Evolutionary conservation across 2,797 vertebrate genomes (phyloP).

Genomic region (Sebastes alutus): DNA sequence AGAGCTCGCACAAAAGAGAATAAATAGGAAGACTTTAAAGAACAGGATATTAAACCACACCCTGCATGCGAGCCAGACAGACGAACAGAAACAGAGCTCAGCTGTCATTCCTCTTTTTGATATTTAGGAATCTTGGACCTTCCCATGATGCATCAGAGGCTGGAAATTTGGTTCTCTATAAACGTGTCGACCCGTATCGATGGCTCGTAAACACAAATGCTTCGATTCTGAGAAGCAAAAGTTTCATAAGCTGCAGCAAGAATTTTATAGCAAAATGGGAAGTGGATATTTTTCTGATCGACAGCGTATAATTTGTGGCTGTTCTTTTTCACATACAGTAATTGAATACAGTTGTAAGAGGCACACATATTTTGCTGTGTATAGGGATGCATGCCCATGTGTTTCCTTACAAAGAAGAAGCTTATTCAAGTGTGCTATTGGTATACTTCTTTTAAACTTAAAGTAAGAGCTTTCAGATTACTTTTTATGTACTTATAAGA

Average conservation of each 20-base stretch:
- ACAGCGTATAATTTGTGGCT: slow-evolving; percentile 38
- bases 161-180: not conserved
- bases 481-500: too few species aligned
- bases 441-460: too few species aligned
- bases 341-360: slow-evolving; percentile 29
- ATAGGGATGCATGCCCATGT: not conserved
- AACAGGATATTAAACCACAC: slow-evolving; percentile 83
- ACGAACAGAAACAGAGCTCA: slow-evolving; percentile 42
- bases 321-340: slow-evolving; percentile 21
- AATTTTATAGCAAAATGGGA: slow-evolving; percentile 20
- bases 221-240: not conserved
- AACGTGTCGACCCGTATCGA: not conserved
- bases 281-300: slow-evolving; percentile 17
- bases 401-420: too few species aligned
- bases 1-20: slow-evolving; percentile 24
- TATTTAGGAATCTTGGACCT: slow-evolving; percentile 12
- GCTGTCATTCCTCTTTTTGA: slow-evolving; percentile 15
- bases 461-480: too few species aligned
- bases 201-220: not conserved
- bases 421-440: too few species aligned
- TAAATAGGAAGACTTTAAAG: slow-evolving; percentile 37
- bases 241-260: slow-evolving; percentile 6
- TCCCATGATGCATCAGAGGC: slow-evolving; percentile 13
- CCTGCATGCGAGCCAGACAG: slow-evolving; percentile 63
- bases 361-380: not conserved